These are phyloP conservation scores for Dicentrarchus labrax DNA, from an alignment of 2,113 vertebrate genomes.

Conservation along the genomic window DNA sequence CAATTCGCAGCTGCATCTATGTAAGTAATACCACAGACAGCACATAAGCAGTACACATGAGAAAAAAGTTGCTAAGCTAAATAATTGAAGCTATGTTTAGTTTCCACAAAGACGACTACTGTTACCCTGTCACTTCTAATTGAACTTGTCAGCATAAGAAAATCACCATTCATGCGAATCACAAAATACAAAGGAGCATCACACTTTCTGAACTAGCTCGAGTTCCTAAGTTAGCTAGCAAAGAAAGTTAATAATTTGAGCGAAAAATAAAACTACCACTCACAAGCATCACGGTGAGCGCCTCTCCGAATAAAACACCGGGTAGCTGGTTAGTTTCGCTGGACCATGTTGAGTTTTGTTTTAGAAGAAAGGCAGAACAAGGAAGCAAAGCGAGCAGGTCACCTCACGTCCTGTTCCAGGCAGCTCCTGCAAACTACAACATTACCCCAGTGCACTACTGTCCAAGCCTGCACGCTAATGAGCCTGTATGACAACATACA, in stretches of 20 bases:
- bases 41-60: constrained; percentile 37
- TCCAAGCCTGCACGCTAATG: constrained; percentile 69
- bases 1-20: neutral
- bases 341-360: constrained; percentile 46
- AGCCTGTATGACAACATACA: constrained; percentile 68
- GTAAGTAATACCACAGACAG: constrained; percentile 9
- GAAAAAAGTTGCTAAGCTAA: constrained; percentile 70
- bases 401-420: constrained; percentile 40
- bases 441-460: constrained; percentile 59
- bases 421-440: constrained; percentile 67
- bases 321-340: constrained; percentile 44
- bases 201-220: neutral
- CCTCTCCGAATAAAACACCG: constrained; percentile 11
- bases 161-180: neutral
- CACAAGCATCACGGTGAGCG: constrained; percentile 67
- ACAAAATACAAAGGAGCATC: constrained; percentile 16
- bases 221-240: constrained; percentile 22
- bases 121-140: neutral
- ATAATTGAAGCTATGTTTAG: constrained; percentile 19
- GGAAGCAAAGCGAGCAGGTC: constrained; percentile 36
- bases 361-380: constrained; percentile 34
- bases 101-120: neutral
- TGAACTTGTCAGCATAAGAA: neutral
- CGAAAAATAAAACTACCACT: constrained; percentile 46
- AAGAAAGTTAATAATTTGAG: constrained; percentile 33